Evolutionary conservation across 2,888 invertebrate genomes (phyloP).

Genomic region (Agapostemon virescens): DNA sequence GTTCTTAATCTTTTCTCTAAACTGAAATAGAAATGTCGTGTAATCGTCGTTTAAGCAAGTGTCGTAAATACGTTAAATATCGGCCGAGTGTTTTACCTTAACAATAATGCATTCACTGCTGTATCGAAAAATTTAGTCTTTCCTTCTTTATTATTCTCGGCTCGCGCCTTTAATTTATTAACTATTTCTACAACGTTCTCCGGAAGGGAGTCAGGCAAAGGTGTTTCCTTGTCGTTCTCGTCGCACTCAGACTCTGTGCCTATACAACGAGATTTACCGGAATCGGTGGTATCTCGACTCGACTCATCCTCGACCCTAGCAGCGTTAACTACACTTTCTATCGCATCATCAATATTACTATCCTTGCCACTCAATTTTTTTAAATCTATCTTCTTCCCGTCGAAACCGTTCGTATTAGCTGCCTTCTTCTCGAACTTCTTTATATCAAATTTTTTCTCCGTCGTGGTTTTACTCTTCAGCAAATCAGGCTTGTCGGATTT

Average conservation of each 20-base stretch:
- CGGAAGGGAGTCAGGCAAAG: constrained; percentile 80
- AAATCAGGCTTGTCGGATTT: constrained; percentile 68
- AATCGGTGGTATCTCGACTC: constrained; percentile 77
- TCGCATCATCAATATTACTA: constrained; percentile 81
- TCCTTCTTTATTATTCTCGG: constrained; percentile 79
- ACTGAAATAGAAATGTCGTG: constrained; percentile 70
- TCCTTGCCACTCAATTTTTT: constrained; percentile 77
- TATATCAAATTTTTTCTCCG: constrained; percentile 65
- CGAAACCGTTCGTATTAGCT: constrained; percentile 68
- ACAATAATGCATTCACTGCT: constrained; percentile 81
- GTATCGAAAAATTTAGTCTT: constrained; percentile 82
- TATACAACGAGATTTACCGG: constrained; percentile 77
- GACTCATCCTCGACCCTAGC: constrained; percentile 77
- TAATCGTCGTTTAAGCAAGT: background rate
- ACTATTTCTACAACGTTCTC: constrained; percentile 80
- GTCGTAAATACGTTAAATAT: too few species aligned
- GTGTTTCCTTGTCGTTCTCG: constrained; percentile 77
- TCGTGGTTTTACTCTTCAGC: constrained; percentile 54
- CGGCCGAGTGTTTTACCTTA: constrained; percentile 77
- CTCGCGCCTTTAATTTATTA: constrained; percentile 79
- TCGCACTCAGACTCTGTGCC: constrained; percentile 77
- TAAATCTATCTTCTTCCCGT: constrained; percentile 69
- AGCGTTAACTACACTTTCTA: constrained; percentile 83
- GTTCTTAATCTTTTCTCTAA: constrained; percentile 79
- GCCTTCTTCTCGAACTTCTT: constrained; percentile 67